Evolutionary conservation across 2,888 invertebrate genomes (phyloP), one percentile per base, ranked within the genome.

Genomic region (Danaus chrysippus): DNA sequence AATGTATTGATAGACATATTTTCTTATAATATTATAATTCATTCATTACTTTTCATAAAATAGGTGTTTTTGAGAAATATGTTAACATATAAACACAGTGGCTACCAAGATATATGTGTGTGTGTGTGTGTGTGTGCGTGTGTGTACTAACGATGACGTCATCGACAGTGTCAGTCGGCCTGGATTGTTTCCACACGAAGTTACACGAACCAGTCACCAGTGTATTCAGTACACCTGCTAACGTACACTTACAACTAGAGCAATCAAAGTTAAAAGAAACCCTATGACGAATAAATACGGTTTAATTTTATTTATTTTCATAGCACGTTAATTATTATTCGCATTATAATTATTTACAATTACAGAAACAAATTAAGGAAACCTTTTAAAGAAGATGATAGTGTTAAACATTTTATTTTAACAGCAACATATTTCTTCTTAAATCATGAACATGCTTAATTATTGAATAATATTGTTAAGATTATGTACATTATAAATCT

Each of bases 181-280:
- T 62, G 58, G 62, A 62, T 55, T 58, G 9, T 15, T 34, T 56
- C 62, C 62, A 59, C 57, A 19, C 34, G 23, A 34, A 34, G 19
- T 42, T 15, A 44, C 55, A 55, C 52, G 55, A 54, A 19, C 58
- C 54, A 71, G 74, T 34, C 23, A 34, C 3, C 23, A 34, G 75
- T 70, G 67, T 63, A 68, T 71, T 72, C 71, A 67, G 71, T 68
- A 74, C 76, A 79, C 74, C 76, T 75, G 74, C 69, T 61, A 58
- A 52, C 56, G 54, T 58, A 66, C 68, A 46, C 46, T 61, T 69
- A 61, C 56, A 34, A 54, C 52, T 57, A 34, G 60, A 42, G 3
- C 43, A 56, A 46, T 54, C 46, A 55, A 60, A 63, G 56, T 43
- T 23, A 57, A 61, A 58, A 15, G 52, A 34, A 12, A 8, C 58